These are phyloP conservation scores for Caenorhabditis doughertyi DNA, from an alignment of 2,888 invertebrate species.

Conservation along the genomic window DNA sequence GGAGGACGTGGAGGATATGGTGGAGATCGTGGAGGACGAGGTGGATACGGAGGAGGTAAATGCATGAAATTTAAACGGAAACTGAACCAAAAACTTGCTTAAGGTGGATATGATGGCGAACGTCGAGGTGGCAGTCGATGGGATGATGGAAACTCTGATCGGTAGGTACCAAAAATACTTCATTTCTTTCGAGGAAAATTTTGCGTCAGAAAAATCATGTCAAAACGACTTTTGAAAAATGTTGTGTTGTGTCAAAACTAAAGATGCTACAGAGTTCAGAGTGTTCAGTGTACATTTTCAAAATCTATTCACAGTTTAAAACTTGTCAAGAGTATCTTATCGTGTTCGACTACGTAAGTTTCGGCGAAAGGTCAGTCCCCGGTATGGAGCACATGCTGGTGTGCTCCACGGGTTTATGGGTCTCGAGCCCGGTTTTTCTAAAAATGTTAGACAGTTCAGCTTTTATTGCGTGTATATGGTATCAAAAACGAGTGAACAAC, in stretches of 20 bases:
- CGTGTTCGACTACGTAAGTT: slow-evolving; percentile 36
- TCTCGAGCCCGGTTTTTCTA: slow-evolving; percentile 28
- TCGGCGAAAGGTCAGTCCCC: slow-evolving; percentile 39
- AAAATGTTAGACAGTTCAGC: slow-evolving; percentile 60
- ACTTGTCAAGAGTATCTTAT: slow-evolving; percentile 21
- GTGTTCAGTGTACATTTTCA: slow-evolving; percentile 35
- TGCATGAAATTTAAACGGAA: no score
- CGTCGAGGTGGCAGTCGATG: slow-evolving; percentile 61
- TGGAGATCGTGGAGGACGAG: slow-evolving; percentile 51
- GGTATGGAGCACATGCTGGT: slow-evolving; percentile 4
- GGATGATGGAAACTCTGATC: slow-evolving; percentile 54
- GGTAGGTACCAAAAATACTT: slow-evolving; percentile 30
- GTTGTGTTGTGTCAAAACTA: slow-evolving; percentile 56
- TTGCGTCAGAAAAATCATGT: slow-evolving; percentile 1
- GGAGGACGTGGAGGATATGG: slow-evolving; percentile 55
- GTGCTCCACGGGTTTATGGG: slow-evolving; percentile 16
- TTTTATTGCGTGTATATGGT: slow-evolving; percentile 46
- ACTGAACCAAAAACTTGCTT: no score
- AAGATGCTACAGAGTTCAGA: slow-evolving; percentile 60
- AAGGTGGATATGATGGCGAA: slow-evolving; percentile 32
- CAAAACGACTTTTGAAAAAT: slow-evolving; percentile 19
- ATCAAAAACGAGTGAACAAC: slow-evolving; percentile 48
- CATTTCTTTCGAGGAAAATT: background rate
- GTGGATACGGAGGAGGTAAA: slow-evolving; percentile 28
- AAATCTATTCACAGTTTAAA: slow-evolving; percentile 35